A percentile compares a stretch with the other conserved stretches of the same genome.
Evolutionary conservation across 1,140 invertebrate genomes (phyloP).

Genomic region (Drosophila sulfurigaster): DNA sequence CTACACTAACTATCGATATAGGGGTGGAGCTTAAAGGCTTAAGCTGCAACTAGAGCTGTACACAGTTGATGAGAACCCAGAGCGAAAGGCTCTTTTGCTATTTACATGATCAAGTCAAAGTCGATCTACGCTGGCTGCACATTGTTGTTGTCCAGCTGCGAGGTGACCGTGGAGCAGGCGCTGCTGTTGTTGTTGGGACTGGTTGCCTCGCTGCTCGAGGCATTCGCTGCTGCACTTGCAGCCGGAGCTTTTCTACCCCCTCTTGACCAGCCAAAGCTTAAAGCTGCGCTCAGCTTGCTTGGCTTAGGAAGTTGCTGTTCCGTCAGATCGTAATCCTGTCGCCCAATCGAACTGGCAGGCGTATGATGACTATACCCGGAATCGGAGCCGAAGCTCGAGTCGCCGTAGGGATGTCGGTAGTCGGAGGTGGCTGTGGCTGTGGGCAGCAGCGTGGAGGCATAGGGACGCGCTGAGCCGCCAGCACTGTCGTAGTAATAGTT

Average conservation of each 20-base stretch:
- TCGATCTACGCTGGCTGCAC: conserved; percentile 56
- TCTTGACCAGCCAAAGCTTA: conserved; percentile 79
- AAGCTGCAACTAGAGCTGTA: conserved; percentile 58
- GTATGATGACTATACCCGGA: conserved; percentile 90
- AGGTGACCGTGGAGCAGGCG: conserved; percentile 70
- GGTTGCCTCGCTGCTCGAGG: conserved; percentile 59
- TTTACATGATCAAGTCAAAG: conserved; percentile 40
- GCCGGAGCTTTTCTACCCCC: conserved; percentile 42
- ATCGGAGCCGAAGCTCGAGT: conserved; percentile 88
- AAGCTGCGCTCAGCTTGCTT: conserved; percentile 68
- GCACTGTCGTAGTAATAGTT: conserved; percentile 89
- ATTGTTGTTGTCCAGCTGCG: conserved; percentile 72
- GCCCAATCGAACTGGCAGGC: conserved; percentile 82
- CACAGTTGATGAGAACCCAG: conserved; percentile 18
- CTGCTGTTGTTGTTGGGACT: conserved; percentile 80
- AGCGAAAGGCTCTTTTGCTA: conserved; percentile 19
- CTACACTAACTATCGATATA: conserved; percentile 20
- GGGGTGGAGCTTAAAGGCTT: conserved; percentile 26
- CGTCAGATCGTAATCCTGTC: conserved; percentile 75
- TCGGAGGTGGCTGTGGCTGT: conserved; percentile 29
- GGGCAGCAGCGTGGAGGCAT: conserved; percentile 66
- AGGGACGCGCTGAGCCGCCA: conserved; percentile 62
- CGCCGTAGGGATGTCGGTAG: conserved; percentile 78
- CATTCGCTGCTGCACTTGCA: conserved; percentile 29
- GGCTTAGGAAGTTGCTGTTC: conserved; percentile 59